Evolutionary conservation across 2,113 vertebrate species (phyloP), one percentile per base, ranked within the genome.

Genomic region (Calidris pugnax): DNA sequence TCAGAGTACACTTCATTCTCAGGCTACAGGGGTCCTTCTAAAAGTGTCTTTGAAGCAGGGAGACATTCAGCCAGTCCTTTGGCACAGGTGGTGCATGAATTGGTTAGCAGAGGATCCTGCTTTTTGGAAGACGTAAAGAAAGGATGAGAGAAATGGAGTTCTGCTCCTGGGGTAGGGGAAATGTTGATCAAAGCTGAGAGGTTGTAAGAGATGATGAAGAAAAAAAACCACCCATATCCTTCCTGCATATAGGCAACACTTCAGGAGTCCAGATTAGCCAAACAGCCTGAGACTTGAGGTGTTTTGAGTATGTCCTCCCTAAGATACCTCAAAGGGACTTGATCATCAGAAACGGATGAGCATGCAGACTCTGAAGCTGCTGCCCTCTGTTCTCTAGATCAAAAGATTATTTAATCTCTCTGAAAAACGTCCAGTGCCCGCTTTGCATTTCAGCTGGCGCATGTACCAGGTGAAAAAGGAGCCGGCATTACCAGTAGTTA

Each of bases 341-440:
- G 33, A 78, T 90, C 72, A 86, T 92, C 79, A 93, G 88, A 84
- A 90, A n/a, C 53, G 18, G 51, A 74, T 68, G 47, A 39, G 32
- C 60, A 28, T 76, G 64, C 79, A 81, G 24, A 64, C 39, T 93
- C 85, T 96, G 72, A 94, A 92, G 88, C 45, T 81, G 56, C 60
- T 93, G 92, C 22, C 74, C 62, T 95, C 57, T 94, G 81, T 93
- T 96, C 74, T 91, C 48, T 62, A 91, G 74, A 96, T 95, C 80
- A 89, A 94, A 95, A 93, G 89, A 79, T 95, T 91, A 69, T 89
- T 85, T 94, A 93, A 53, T 94, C 39, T 95, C 63, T 95, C 62
- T 84, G 82, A 96, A 94, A 95, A 95, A 86, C 0, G 0, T 72
- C 56, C 83, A 72, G 64, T 88, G 51, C 55, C 59, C 7, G 1